These are phyloP conservation scores for Alfaro cultratus DNA, from an alignment of 2,797 vertebrate genomes.

Conservation along the genomic window DNA sequence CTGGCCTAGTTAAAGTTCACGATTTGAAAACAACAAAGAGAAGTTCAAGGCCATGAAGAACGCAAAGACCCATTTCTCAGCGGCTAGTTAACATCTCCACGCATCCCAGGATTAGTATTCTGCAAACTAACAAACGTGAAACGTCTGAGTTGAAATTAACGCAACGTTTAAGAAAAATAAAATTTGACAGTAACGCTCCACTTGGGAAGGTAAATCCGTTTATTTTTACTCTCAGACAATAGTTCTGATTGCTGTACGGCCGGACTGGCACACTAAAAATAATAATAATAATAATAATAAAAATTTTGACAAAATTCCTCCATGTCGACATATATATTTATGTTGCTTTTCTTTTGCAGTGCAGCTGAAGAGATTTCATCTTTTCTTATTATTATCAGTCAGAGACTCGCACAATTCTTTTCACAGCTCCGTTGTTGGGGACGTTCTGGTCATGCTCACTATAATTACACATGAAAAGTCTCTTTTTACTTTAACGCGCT, in stretches of 20 bases:
- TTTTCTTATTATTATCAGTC: background rate
- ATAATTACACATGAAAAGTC: background rate
- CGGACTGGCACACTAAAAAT: no score
- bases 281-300: no score
- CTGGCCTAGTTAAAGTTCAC: background rate
- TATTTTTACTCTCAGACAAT: no score
- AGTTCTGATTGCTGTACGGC: background rate
- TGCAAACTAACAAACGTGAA: background rate
- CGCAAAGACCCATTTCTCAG: background rate
- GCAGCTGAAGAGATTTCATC: background rate
- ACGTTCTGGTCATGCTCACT: background rate
- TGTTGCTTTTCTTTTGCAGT: background rate
- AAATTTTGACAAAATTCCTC: background rate
- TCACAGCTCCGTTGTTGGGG: background rate
- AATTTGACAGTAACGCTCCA: background rate
- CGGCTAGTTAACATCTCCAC: background rate
- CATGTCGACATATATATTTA: background rate
- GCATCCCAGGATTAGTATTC: background rate
- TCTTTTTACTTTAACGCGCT: background rate
- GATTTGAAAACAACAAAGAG: background rate
- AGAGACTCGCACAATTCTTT: background rate
- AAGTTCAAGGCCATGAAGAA: background rate
- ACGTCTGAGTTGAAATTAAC: background rate
- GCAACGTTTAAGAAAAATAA: background rate
- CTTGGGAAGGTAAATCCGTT: background rate